Percentiles rank a stretch among this genome's conserved stretches.
Evolutionary conservation across 2,797 vertebrate species (phyloP).

Genomic region (Gymnoscopelus microlampas): DNA sequence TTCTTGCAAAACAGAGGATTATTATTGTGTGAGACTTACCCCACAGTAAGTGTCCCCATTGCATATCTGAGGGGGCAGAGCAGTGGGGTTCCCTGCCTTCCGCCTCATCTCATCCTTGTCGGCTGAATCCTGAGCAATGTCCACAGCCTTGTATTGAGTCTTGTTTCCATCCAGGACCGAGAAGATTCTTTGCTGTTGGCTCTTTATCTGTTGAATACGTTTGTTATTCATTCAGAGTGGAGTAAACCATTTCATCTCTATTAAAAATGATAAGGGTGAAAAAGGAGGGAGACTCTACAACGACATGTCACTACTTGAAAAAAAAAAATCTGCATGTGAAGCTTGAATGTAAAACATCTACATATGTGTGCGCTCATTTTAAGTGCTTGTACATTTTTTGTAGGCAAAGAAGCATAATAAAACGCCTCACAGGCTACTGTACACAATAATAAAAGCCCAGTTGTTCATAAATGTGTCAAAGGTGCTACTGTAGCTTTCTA

Average conservation of each 20-base stretch:
- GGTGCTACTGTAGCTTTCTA: not conserved
- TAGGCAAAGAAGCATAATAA: not conserved
- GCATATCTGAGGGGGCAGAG: conserved; percentile 68
- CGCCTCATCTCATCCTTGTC: conserved; percentile 58
- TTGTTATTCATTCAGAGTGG: not conserved
- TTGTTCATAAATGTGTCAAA: not conserved
- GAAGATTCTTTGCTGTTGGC: conserved; percentile 37
- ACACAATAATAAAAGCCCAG: not conserved
- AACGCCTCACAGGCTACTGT: too few species aligned
- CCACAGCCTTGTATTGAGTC: conserved; percentile 17
- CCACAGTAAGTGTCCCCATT: conserved; percentile 65
- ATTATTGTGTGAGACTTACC: conserved; percentile 52
- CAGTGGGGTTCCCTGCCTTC: conserved; percentile 2
- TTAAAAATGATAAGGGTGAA: not conserved
- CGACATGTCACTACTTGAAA: too few species aligned
- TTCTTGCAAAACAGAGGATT: not conserved
- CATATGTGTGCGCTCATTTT: not conserved
- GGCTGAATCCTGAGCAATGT: conserved; percentile 34
- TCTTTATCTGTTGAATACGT: conserved; percentile 46
- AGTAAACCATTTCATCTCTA: not conserved
- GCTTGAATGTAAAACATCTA: too few species aligned
- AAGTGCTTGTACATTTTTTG: not conserved
- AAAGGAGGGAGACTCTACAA: not conserved
- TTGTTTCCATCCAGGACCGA: conserved; percentile 22
- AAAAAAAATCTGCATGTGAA: too few species aligned